Evolutionary conservation across 2,797 vertebrate species (phyloP), one percentile per base, ranked within the genome.

Genomic region (Carapus acus): DNA sequence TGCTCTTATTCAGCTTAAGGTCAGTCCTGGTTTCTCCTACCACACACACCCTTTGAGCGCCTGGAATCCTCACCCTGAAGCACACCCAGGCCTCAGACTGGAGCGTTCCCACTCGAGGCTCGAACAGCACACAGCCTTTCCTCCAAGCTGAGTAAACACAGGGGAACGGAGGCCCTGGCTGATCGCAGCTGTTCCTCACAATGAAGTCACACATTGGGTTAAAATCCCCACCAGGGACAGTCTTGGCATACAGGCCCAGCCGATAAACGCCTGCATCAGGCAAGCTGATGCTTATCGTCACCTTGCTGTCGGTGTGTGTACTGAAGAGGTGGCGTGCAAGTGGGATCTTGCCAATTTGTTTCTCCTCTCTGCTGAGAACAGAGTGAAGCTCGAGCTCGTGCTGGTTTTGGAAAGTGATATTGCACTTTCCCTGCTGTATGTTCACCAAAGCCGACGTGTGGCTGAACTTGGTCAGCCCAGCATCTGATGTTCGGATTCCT

Each of bases 111-210:
- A 43, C 55, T 2, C 87, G 86, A 0, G 91, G 91, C 65, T 92
- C 88, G 3, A 93, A 86, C 42, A 92, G 65, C 39, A 89, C 83
- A 0, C 83, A 92, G 20, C 89, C 89, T 65, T 77, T 89, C 47
- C 78, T 79, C 91, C 90, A 88, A 0, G 71, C 80, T 0, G 85
- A 81, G 65, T 79, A 87, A 23, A 87, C 80, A 17, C 58, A 64
- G 5, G 90, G 91, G 82, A 92, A 92, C 0, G 88, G 87, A 12
- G 71, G 79, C 58, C 85, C 71, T 0, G 33, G 37, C 33, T 75
- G 79, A 3, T 74, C 14, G 0, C 83, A 84, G 67, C 64, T 79
- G 81, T 88, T 89, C 49, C 67, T 78, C 60, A 87, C 48, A 1
- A 91, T 36, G 0, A 90, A 91, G 78, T 89, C 89, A 18, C 90